Base-by-base conservation (phyloP, 2,797 vertebrate genomes). In the Periophthalmus magnuspinnatus region DNA sequence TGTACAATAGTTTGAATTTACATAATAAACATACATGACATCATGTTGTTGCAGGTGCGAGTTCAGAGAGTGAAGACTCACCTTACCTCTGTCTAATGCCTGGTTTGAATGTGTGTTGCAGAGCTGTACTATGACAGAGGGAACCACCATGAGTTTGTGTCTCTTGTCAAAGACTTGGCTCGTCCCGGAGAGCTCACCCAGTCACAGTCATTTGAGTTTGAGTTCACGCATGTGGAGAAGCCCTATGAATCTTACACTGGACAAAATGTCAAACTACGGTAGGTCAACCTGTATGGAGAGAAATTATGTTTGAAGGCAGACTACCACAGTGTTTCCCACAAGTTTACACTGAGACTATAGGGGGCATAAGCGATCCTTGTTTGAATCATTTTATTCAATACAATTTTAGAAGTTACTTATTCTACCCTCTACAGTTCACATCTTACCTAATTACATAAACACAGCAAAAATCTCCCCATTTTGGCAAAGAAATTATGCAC, bases 71-170 rank as follows among this genome's bases (percentile, higher is more conserved):
- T 24, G 9, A 52, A 54, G 38, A 11, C 57, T 64, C 65, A 5
- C 38, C 4, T 70, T 14, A n/a, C 6, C 45, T 28, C 3, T 28
- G 28, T 28, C 64, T 85, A 38, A 83, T 58, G 22, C 19, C 28
- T 28, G 28, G 28, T 62, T 0, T 24, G 3, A 16, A 1, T 74
- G 16, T 65, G 16, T 65, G 63, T 65, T 84, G 5, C 79, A 99
- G 97, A 99, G 69, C 92, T 99, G 71, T 99, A 98, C 90, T 98
- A 98, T 1, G 97, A 99, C 90, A 93, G 97, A 60, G 97, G 97
- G 24, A 98, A 99, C 91, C 96, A 97, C 88, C 97, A 99, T 0
- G 97, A 99, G 88, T 99, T 99, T 17, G 97, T 99, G 79, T 98
- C 97, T 19, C 89, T 99, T 56, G 97, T 98, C 72, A 99, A 99